Conservation (phyloP, 1,140 invertebrate genomes). For the Brachionus plicatilis region DNA sequence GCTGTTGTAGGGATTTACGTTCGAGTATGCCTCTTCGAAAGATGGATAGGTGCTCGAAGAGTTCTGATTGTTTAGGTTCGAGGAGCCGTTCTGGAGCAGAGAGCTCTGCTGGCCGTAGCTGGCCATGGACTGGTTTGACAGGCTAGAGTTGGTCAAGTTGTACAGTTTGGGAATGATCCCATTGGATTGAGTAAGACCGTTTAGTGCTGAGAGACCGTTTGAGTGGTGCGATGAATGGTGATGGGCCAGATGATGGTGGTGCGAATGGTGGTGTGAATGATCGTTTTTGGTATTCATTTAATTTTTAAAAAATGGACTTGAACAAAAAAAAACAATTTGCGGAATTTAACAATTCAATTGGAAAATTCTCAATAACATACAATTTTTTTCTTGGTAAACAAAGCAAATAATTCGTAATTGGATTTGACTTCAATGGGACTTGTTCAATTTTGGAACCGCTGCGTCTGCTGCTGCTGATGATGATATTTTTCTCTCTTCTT, state of each 20-base stretch:
- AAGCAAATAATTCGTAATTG: neutral
- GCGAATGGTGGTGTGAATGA: conserved; percentile 10
- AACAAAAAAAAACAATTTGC: neutral
- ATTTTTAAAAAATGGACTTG: neutral
- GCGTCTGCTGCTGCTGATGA: neutral
- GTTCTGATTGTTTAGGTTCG: neutral
- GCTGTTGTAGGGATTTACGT: neutral
- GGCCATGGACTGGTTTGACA: neutral
- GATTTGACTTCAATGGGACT: neutral
- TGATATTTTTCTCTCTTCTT: neutral
- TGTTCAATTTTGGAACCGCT: neutral
- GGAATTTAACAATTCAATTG: neutral
- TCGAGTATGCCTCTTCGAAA: conserved; percentile 21
- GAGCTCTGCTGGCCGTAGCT: neutral
- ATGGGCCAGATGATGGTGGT: neutral
- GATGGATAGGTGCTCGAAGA: neutral
- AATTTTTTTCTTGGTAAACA: neutral
- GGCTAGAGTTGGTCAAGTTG: neutral
- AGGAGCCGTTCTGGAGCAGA: neutral
- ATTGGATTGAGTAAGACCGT: neutral
- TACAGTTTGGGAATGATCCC: conserved; percentile 4
- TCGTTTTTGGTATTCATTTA: conserved; percentile 40
- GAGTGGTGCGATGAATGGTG: conserved; percentile 19
- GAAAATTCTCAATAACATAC: neutral
- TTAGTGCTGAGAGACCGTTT: neutral